Base-by-base conservation (phyloP, 1,140 invertebrate genomes). In the Lutraria rhynchaena region DNA sequence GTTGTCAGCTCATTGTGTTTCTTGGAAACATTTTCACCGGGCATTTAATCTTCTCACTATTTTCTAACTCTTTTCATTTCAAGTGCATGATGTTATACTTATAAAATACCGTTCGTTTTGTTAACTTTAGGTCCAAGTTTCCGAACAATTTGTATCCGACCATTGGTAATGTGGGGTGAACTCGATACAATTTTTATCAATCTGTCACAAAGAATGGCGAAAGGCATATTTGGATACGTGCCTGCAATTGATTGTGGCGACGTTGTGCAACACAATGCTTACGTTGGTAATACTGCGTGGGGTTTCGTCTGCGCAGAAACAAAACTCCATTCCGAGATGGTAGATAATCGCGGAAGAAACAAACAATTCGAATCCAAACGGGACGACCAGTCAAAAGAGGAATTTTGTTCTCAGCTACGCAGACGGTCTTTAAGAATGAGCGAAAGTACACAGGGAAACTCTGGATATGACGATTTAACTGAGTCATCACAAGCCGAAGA, bases 151-250 rank as follows among this genome's bases (percentile, higher is more conserved):
- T 44, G 57, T 51, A 2, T 76, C 7, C 58, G 73, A 49, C 73
- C 73, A 33, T 37, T 51, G 44, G 73, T 63, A 9, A 76, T 76
- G 73, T 76, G 53, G 33, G 73, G 73, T 33, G 73, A 76, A 24
- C 24, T 76, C 24, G 73, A 76, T 37, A n/a, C 5, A n/a, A 37
- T 33, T 15, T 76, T 61, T 51, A 44, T 76, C 2, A 24, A 17
- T 11, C 29, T 61, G 1, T 44, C 44, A 0, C 57, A 51, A 31
- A 29, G 51, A 44, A 63, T 49, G 46, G 57, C 73, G 7, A n/a
- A 19, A 19, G 3, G n/a, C 3, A 46, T 31, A 3, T 44, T 27
- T 22, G 73, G 73, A 19, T 35, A 41, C 24, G 22, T 49, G 24
- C 44, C 35, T 15, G 9, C 4, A 35, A 27, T 63, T 15, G 49